Base-by-base conservation (phyloP, 2,113 vertebrate species). In the Grus americana region DNA sequence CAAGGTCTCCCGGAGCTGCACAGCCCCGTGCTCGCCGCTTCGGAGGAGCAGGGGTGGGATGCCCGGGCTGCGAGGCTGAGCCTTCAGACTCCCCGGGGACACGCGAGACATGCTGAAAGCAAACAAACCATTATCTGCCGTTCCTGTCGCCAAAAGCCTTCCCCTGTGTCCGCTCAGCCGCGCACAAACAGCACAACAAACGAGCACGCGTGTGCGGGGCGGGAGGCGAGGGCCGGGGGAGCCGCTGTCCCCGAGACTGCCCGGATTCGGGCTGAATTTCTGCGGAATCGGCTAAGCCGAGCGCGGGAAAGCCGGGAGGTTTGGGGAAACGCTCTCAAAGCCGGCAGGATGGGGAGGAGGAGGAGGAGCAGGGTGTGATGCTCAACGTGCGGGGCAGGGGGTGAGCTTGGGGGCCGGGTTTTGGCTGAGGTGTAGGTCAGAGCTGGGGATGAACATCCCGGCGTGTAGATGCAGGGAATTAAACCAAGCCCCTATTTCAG, bases 401-500 rank as follows among this genome's bases (percentile, higher is more conserved):
- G 27, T 15, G 70, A 71, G 34, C 38, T 10, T 11, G 12, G 26
- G 17, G 40, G 47, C 2, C 9, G 88, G 18, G 54, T 5, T 30
- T 32, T 0, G 8, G 68, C 9, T 11, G 58, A 18, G n/a, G 5
- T 5, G 26, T 9, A 2, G 30, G 34, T 29, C 3, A 0, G n/a
- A 27, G 42, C 5, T 8, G 38, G 38, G 62, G 50, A 8, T 0
- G 3, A 44, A 36, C 66, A 58, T 15, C 72, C 66, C 1, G 1
- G 10, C 0, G 2, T 5, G 22, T 4, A 7, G 54, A 4, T 2
- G 5, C 4, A 10, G 22, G 29, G 63, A 40, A 16, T 30, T 11
- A 40, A 59, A 12, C 30, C 15, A 11, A 92, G 5, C 20, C 49
- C 44, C 38, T 3, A 0, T 5, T 30, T 8, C 26, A 3, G 19